Evolutionary conservation across 1,140 invertebrate species (phyloP), one percentile per base, ranked within the genome.

Genomic region (Trichomalopsis sarcophagae): DNA sequence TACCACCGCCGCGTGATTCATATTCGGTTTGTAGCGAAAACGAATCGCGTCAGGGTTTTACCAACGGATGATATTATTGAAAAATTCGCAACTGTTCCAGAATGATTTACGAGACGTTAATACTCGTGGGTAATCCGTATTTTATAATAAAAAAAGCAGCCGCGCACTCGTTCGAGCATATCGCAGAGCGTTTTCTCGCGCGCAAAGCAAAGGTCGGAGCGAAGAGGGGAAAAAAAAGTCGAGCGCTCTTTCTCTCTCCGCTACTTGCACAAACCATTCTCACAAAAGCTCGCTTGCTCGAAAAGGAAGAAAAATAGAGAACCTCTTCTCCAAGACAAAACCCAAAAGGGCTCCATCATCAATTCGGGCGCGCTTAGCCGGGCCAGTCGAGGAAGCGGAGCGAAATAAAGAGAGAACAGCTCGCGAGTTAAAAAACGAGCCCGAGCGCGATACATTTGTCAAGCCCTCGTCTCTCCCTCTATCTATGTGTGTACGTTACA

Each of bases 401-500:
- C 27, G 17, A 81, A 50, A 81, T 27, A 73, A 71, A 81, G n/a
- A 27, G 44, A 66, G 21, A 73, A 33, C n/a, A 27, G 27, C 11
- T 71, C 68, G 68, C 27, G 68, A 71, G 79, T 23, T 30, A 69
- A 62, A 69, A 69, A 80, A 40, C 78, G 78, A 30, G 36, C 33
- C 27, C 23, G 30, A 4, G 50, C 76, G 76, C 62, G 62, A 69
- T 80, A 80, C 78, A 80, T 80, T 69, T 80, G 66, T 80, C 78
- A 80, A 69, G 66, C 62, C 68, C 21, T 6, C 36, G 17, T 62
- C 55, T 62, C 14, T 6, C 55, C 6, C 14, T n/a, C 55, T n/a
- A 0, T 62, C 1, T 50, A 17, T 50, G 47, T 13, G 13, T 50
- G 47, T 13, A 13, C 14, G 47, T 50, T 17, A 50, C 4, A 50